Evolutionary conservation across 2,888 invertebrate species (phyloP), one percentile per base, ranked within the genome.

Genomic region (Nemotelus pantherinus): DNA sequence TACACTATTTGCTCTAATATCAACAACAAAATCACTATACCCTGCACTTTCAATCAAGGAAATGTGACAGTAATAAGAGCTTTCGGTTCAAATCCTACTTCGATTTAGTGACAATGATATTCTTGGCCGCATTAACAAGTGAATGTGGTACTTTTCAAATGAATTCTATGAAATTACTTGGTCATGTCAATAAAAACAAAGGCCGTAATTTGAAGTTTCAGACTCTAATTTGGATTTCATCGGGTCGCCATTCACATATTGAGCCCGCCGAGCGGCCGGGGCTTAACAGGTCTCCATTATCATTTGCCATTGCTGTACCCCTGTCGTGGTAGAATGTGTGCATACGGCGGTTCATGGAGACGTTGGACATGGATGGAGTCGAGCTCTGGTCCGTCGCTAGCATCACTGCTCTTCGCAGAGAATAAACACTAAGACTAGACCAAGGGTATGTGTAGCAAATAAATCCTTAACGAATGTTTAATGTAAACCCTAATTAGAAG

Each of bases 401-500:
- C 39, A 45, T 67, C 48, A 41, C 55, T 41, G n/a, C 6, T 43
- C 25, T 44, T 70, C 43, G 43, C 45, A 41, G 55, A 55, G 25
- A 9, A 6, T 70, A 70, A 53, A 70, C n/a, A 39, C 48, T 25
- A 3, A 39, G 41, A 70, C 53, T 47, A 50, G 55, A 43, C 9
- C 47, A 70, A 70, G 47, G 47, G 67, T 70, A 44, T 74, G 53
- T 68, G 47, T 68, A 47, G 53, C 41, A 74, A 74, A 74, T 60
- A 74, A 74, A 60, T 48, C 60, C 48, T 74, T 60, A 74, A 63
- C 74, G 63, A 74, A 63, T 74, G 74, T 48, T 72, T 74, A 48
- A 74, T 74, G 74, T 60, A 74, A 74, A 63, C 74, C 74, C 63
- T 74, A 74, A 74, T 74, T 74, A 74, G 60, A 25, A 74, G 43